Evolutionary conservation across 2,888 invertebrate species (phyloP).

Genomic region (Eupithecia abbreviata): DNA sequence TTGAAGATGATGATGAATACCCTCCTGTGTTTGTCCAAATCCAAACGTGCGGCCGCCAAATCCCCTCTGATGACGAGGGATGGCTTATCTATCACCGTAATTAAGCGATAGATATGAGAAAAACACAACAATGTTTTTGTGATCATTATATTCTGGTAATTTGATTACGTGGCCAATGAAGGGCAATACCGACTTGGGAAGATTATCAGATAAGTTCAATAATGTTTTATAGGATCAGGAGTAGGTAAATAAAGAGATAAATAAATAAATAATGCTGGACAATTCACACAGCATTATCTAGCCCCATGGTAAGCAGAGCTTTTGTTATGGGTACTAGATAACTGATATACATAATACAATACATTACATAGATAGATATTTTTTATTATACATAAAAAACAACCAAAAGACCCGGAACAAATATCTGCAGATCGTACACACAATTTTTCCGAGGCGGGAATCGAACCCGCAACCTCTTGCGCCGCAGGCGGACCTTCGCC

Average conservation of each 20-base stretch:
- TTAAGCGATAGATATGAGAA: constrained; percentile 37
- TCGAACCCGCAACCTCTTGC: too few species aligned
- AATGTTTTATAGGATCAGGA: background rate
- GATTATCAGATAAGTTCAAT: constrained; percentile 16
- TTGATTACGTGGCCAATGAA: constrained; percentile 34
- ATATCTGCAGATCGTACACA: too few species aligned
- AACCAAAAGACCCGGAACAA: too few species aligned
- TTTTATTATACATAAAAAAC: too few species aligned
- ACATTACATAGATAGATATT: too few species aligned
- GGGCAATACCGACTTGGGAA: constrained; percentile 31
- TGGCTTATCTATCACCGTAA: constrained; percentile 30
- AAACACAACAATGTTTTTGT: constrained; percentile 38
- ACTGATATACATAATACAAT: too few species aligned
- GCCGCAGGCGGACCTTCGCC: too few species aligned
- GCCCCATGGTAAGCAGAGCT: too few species aligned
- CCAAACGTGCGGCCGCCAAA: constrained; percentile 3
- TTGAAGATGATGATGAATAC: background rate
- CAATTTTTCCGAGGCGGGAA: too few species aligned
- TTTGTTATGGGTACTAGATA: too few species aligned
- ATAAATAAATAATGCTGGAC: too few species aligned
- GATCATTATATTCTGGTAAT: constrained; percentile 30
- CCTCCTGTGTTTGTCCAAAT: constrained; percentile 4
- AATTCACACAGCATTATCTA: too few species aligned
- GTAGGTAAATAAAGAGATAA: background rate
- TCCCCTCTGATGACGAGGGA: constrained; percentile 32